These are phyloP conservation scores for Etheostoma cragini DNA, from an alignment of 2,113 vertebrate genomes.

Conservation along the genomic window DNA sequence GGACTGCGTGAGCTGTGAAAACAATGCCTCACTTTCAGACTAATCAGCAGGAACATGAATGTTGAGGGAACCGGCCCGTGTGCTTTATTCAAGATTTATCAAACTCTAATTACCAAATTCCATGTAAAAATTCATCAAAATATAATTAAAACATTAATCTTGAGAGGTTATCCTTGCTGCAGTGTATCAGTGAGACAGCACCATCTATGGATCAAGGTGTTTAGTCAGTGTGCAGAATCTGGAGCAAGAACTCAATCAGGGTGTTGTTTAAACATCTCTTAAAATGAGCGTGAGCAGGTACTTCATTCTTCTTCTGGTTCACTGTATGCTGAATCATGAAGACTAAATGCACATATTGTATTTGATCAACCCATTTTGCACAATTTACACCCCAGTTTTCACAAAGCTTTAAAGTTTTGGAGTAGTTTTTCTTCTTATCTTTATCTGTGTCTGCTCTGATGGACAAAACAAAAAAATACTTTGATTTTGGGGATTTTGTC, in stretches of 20 bases:
- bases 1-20: not conserved
- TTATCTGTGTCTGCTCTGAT: no score
- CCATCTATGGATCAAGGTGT: conserved; percentile 37
- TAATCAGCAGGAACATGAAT: conserved; percentile 48
- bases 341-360: no score
- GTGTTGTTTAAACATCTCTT: not conserved
- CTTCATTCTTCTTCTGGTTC: not conserved
- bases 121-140: conserved; percentile 61
- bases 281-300: not conserved
- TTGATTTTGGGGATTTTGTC: no score
- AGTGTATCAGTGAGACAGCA: conserved; percentile 30
- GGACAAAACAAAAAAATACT: no score
- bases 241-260: not conserved
- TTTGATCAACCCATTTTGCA: not conserved
- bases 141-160: conserved; percentile 70
- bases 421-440: no score
- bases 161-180: conserved; percentile 26
- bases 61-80: conserved; percentile 16
- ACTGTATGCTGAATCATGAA: not conserved
- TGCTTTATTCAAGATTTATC: conserved; percentile 66
- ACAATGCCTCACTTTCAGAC: conserved; percentile 30
- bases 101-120: conserved; percentile 58
- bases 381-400: no score
- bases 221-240: conserved; percentile 1
- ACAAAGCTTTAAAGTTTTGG: no score